These are phyloP conservation scores for Halcyon chelicuti DNA, from an alignment of 2,797 vertebrate genomes.

Conservation along the genomic window DNA sequence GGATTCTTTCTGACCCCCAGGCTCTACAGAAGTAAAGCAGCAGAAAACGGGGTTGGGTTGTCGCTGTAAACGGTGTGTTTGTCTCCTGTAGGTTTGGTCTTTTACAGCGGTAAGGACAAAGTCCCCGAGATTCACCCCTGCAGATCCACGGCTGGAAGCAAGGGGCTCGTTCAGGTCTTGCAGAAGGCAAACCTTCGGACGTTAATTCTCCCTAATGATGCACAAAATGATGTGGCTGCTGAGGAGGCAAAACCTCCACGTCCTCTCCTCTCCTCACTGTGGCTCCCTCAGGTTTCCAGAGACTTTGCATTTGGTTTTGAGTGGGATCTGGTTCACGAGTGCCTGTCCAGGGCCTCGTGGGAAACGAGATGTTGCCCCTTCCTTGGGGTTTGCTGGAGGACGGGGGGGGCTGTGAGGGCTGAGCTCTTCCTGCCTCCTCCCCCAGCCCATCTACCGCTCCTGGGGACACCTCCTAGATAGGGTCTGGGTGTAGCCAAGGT, in stretches of 20 bases:
- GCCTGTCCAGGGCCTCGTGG: background rate
- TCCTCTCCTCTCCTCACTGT: background rate
- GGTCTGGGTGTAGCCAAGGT: background rate
- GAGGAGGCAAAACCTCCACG: background rate
- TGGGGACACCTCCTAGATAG: background rate
- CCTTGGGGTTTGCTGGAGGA: background rate
- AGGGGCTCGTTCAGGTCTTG: background rate
- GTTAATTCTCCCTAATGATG: background rate
- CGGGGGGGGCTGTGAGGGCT: background rate
- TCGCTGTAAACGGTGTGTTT: background rate
- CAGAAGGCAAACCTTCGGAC: background rate
- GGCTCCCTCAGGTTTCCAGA: background rate
- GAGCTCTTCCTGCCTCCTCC: background rate
- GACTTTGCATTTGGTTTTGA: background rate
- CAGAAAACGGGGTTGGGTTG: background rate
- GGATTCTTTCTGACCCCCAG: background rate
- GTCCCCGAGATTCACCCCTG: fast-evolving
- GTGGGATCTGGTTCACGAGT: fast-evolving
- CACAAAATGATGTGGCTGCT: background rate
- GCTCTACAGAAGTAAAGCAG: background rate
- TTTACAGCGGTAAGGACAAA: background rate
- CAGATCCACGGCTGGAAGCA: fast-evolving
- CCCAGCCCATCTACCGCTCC: fast-evolving
- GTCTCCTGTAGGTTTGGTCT: background rate
- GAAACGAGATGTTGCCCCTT: fast-evolving